Evolutionary conservation across 2,888 invertebrate genomes (phyloP), one percentile per base, ranked within the genome.

Genomic region (Monoplex corrugatus): DNA sequence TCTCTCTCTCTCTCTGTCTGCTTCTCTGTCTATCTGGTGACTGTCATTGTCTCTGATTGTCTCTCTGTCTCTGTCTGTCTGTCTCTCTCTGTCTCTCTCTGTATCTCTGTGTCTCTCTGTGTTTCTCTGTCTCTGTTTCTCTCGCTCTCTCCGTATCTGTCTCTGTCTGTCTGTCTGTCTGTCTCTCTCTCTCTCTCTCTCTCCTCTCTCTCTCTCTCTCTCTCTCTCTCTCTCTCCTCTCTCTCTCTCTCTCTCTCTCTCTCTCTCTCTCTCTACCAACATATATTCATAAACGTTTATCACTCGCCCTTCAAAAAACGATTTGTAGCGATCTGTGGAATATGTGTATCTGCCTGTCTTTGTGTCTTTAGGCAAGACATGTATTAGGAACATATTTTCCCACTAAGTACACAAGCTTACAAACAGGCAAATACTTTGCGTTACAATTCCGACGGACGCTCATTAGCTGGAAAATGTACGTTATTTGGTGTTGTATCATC

Each of bases 131-230:
- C 68, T 68, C 13, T 68, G 23, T 68, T 5, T 68, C 40, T 78
- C 28, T 80, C 38, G 45, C 32, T 88, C 57, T 57, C 63, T 87
- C 80, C 43, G 32, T 87, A 78, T 80, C 80, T 80, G 80, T 88
- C 50, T 82, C 82, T 80, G 40, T 83, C 83, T 72, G 28, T 72
- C 68, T 72, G 40, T 50, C 72, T 88, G n/a, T 32, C 45, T 84
- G 8, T 83, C 32, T 35, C 45, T 87, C 2, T 57, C 40, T 80
- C 32, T 80, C 19, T 35, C 38, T 35, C 28, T 16, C n/a, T 28
- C n/a, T 28, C n/a, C 28, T n/a, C 28, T n/a, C 28, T n/a, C n/a
- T 28, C n/a, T 28, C 68, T 68, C 68, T 68, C 68, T 68, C 68
- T 68, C 68, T 68, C 68, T 23, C 10, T 68, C n/a, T 28, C 68